Percentiles rank a stretch among this genome's conserved stretches.
Evolutionary conservation across 2,797 vertebrate species (phyloP).

Genomic region (Myotis daubentonii): DNA sequence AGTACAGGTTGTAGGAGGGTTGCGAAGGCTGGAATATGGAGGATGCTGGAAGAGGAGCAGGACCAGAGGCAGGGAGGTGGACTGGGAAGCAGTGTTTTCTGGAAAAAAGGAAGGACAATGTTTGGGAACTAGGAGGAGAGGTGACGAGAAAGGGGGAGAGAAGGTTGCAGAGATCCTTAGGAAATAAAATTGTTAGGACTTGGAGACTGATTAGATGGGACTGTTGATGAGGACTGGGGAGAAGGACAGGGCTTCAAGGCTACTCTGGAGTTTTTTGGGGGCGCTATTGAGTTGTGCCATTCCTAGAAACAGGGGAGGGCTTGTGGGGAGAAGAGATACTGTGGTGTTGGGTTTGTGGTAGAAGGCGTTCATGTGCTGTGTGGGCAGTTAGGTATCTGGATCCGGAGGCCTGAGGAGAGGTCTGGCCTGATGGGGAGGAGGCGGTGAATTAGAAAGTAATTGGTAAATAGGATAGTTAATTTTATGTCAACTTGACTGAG

Average conservation of each 20-base stretch:
- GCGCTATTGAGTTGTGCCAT: not conserved
- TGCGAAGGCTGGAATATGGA: not conserved
- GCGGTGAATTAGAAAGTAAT: not conserved
- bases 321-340: not conserved
- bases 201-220: not conserved
- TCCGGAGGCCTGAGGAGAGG: not conserved
- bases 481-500: not conserved
- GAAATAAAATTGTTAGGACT: not conserved
- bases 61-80: not conserved
- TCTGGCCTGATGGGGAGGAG: not conserved
- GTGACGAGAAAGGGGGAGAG: not conserved
- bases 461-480: not conserved
- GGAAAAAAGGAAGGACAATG: not conserved
- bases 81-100: not conserved
- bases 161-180: not conserved
- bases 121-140: not conserved
- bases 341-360: not conserved
- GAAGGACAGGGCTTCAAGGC: not conserved
- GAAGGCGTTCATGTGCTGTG: too few relatives aligned
- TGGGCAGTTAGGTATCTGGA: not conserved
- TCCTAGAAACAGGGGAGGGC: not conserved
- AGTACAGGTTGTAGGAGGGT: not conserved
- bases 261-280: not conserved
- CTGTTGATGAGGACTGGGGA: not conserved
- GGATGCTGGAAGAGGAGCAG: not conserved